Percentiles rank a stretch among this genome's conserved stretches.
Evolutionary conservation across 1,140 invertebrate genomes (phyloP).

Genomic region (Philaenus spumarius): DNA sequence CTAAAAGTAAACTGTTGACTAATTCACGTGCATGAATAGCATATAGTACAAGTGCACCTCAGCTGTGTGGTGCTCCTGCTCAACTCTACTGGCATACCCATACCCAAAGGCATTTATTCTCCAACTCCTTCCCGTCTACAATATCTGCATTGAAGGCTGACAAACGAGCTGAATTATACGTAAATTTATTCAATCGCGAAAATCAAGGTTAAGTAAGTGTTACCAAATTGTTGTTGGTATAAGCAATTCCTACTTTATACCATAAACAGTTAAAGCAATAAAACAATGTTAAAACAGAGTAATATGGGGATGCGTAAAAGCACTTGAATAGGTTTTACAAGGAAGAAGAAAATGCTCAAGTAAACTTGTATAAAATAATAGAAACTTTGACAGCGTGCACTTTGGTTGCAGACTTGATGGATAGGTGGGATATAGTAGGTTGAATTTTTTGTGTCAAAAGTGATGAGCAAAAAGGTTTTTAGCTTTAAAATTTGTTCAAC

Average conservation of each 20-base stretch:
- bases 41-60: slow-evolving; percentile 1
- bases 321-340: no score
- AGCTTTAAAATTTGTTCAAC: no score
- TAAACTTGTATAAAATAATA: no score
- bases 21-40: slow-evolving; percentile 4
- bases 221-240: not conserved
- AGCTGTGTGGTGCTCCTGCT: not conserved
- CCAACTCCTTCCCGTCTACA: not conserved
- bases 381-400: no score
- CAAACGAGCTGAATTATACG: not conserved
- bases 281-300: not conserved
- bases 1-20: slow-evolving; percentile 11
- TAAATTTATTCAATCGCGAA: not conserved
- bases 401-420: no score
- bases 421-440: no score
- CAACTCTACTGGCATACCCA: slow-evolving; percentile 3
- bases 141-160: not conserved
- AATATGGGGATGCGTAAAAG: no score
- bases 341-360: no score
- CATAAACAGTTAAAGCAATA: not conserved
- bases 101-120: not conserved
- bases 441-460: no score
- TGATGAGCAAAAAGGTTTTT: no score
- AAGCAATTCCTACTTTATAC: not conserved
- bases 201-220: not conserved